Conservation (phyloP, 2,113 vertebrate genomes). For the Edolisoma coerulescens region DNA sequence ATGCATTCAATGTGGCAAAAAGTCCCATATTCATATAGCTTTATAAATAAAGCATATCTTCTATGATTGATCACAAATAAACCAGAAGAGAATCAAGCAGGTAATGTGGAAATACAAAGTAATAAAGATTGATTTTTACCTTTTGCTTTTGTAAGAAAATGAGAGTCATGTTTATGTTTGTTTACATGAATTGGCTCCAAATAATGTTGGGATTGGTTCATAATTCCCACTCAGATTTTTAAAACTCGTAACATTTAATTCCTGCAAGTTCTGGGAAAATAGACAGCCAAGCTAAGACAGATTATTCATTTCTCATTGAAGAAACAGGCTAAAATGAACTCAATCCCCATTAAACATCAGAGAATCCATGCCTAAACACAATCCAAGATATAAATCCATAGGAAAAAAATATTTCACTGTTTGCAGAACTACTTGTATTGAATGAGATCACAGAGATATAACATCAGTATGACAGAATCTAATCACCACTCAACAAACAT, state of each 20-base stretch:
- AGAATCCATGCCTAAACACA: not conserved
- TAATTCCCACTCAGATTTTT: not conserved
- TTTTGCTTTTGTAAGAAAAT: not conserved
- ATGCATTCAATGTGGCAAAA: not conserved
- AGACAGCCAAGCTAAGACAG: not conserved
- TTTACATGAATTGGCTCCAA: not conserved
- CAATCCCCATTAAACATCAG: not conserved
- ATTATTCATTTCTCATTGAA: not conserved
- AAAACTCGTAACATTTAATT: not conserved
- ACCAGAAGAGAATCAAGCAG: not conserved
- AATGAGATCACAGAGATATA: slow-evolving; percentile 31
- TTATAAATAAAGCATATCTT: not conserved
- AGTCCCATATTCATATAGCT: not conserved
- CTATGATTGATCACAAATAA: not conserved
- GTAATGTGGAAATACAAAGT: not conserved
- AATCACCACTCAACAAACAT: slow-evolving; percentile 33
- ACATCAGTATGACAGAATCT: slow-evolving; percentile 16
- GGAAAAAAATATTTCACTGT: slow-evolving; percentile 1
- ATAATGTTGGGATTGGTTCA: not conserved
- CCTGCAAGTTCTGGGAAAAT: not conserved
- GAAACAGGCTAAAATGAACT: not conserved
- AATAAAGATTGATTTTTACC: not conserved
- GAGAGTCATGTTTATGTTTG: not conserved
- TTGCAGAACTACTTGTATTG: slow-evolving; percentile 39
- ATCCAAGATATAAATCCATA: slow-evolving; percentile 1